phyloP scores from a whole-genome alignment of 37 sponge, comb jelly and placozoan genomes.

The Oopsacas minuta region DNA sequence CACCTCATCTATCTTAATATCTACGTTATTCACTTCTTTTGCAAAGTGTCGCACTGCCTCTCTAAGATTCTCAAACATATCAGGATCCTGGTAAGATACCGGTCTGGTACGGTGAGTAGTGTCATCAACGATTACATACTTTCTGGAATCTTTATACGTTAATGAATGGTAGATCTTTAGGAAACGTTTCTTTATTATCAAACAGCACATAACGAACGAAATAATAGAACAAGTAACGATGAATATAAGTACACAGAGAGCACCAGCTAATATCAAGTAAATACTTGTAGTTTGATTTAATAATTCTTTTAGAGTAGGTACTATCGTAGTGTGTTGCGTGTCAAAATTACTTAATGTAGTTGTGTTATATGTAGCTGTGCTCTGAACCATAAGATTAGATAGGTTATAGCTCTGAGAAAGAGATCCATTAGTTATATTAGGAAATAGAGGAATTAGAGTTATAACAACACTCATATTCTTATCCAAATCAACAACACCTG shows the following conservation, averaged over 20 bases:
- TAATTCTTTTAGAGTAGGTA: background rate
- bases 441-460: background rate
- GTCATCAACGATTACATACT: background rate
- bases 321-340: background rate
- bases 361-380: background rate
- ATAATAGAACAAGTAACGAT: background rate
- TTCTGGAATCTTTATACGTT: background rate
- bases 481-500: background rate
- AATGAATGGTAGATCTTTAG: background rate
- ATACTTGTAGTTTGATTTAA: background rate
- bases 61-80: background rate
- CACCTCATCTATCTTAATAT: background rate
- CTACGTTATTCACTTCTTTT: background rate
- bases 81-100: background rate
- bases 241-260: background rate
- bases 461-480: background rate
- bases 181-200: background rate
- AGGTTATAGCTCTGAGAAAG: background rate
- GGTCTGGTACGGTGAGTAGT: background rate
- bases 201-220: background rate
- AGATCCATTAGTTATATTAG: background rate
- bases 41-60: conserved; percentile 9
- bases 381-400: background rate
- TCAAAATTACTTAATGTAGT: background rate
- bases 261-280: background rate